Conservation (phyloP, 2,888 invertebrate genomes). For the Ptycholaimellus sp. region DNA sequence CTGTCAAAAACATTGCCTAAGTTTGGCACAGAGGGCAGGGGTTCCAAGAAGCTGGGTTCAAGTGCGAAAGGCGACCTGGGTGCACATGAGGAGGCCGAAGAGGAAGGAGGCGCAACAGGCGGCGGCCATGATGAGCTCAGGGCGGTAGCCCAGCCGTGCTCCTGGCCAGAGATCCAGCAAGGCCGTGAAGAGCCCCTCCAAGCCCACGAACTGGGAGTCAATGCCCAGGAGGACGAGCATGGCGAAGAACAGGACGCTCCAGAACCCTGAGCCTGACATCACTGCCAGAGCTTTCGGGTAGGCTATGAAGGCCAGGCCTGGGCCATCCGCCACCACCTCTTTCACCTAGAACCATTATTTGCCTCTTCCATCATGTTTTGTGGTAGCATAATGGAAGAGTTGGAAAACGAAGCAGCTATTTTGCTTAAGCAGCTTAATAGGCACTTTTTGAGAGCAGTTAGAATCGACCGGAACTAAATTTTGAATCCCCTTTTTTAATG, state of each 20-base stretch:
- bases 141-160: slow-evolving; percentile 34
- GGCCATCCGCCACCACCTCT: too few relatives aligned
- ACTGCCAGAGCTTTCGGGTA: slow-evolving; percentile 37
- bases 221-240: slow-evolving; percentile 43
- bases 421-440: too few relatives aligned
- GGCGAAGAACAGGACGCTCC: slow-evolving; percentile 41
- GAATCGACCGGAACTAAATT: too few relatives aligned
- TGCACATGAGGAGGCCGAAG: too few relatives aligned
- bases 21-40: slow-evolving; percentile 40
- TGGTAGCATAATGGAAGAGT: too few relatives aligned
- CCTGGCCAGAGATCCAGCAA: slow-evolving; percentile 89
- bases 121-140: slow-evolving; percentile 75
- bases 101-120: slow-evolving; percentile 80
- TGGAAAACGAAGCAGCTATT: too few relatives aligned
- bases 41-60: too few relatives aligned
- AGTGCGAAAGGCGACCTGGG: too few relatives aligned
- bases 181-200: slow-evolving; percentile 95
- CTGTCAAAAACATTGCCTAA: slow-evolving; percentile 33
- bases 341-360: too few relatives aligned
- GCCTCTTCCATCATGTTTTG: too few relatives aligned
- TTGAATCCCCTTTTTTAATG: too few relatives aligned
- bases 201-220: slow-evolving; percentile 34
- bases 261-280: slow-evolving; percentile 39
- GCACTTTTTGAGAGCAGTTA: too few relatives aligned
- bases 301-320: slow-evolving; percentile 40